Base-by-base conservation (phyloP, 2,113 vertebrate species). In the Heterotis niloticus region DNA sequence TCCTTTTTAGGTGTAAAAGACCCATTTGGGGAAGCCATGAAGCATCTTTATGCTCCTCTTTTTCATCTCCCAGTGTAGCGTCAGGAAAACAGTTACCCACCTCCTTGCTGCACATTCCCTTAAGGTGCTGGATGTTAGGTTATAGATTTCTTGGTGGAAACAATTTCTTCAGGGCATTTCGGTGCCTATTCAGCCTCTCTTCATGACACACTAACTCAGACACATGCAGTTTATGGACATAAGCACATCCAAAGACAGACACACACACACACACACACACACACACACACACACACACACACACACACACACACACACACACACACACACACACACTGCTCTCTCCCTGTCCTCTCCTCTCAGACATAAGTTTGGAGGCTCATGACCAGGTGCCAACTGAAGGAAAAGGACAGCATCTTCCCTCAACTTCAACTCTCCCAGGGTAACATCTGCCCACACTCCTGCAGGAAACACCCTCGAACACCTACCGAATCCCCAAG, bases 271-370 rank as follows among this genome's bases (percentile, higher is more conserved):
- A 59, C 9, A 59, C 16, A 13, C 57, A 59, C 23, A 3, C 44
- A 66, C 65, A 70, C 28, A 34, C 20, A 59, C 24, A 24, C 34
- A 44, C 34, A 44, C 34, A 44, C 34, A 44, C 17, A 54, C 34
- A n/a, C 69, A 54, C 69, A 71, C 69, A 71, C 69, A 71, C 69
- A 70, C 68, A 70, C 68, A 51, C 68, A 51, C 34, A 51, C 68
- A 51, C 68, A 70, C 68, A 70, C 29, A 70, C 11, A 17, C 67
- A 70, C 11, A 29, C 17, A 44, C 34, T 44, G 34, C 34, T 7
- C 34, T 7, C 7, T 44, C 34, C 34, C 34, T 44, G 34, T 44
- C 34, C 34, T 2, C 34, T 44, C 34, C 7, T 44, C 34, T 44
- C 34, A 7, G 34, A 44, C 7, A 44, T 7, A 44, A 44, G 2